Conservation (phyloP, 2,113 vertebrate genomes). For the Poecilia latipinna region DNA sequence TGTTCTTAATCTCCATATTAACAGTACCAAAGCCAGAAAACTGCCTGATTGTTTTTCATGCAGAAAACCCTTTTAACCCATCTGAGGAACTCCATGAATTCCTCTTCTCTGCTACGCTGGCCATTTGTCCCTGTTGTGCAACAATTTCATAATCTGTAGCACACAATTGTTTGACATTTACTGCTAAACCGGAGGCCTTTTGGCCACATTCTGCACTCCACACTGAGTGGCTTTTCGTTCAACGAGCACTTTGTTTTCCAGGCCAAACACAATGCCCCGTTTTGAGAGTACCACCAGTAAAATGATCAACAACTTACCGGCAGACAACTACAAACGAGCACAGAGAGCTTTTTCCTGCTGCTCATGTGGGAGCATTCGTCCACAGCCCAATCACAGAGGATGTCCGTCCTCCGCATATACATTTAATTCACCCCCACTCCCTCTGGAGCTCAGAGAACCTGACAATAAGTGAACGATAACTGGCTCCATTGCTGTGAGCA, state of each 20-base stretch:
- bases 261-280: conserved; percentile 9
- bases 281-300: conserved; percentile 19
- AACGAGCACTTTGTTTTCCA: conserved; percentile 17
- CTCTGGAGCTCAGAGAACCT: conserved; percentile 11
- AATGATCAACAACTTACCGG: conserved; percentile 34
- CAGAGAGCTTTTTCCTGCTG: conserved; percentile 26
- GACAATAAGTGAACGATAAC: conserved; percentile 45
- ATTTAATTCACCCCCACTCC: conserved; percentile 39
- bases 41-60: not conserved
- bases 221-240: conserved; percentile 4
- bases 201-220: conserved; percentile 10
- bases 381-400: conserved; percentile 17
- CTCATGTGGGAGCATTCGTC: conserved; percentile 28
- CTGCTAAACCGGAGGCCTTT: not conserved
- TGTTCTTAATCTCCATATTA: not conserved
- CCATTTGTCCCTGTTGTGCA: not conserved
- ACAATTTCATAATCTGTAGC: conserved; percentile 6
- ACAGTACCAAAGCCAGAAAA: not conserved
- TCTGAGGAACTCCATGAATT: not conserved
- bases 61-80: not conserved
- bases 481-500: conserved; percentile 21
- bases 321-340: conserved; percentile 41
- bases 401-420: conserved; percentile 30
- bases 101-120: not conserved
- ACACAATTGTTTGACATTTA: conserved; percentile 8